Conservation (phyloP, 2,888 invertebrate species). For the Pyralis farinalis region DNA sequence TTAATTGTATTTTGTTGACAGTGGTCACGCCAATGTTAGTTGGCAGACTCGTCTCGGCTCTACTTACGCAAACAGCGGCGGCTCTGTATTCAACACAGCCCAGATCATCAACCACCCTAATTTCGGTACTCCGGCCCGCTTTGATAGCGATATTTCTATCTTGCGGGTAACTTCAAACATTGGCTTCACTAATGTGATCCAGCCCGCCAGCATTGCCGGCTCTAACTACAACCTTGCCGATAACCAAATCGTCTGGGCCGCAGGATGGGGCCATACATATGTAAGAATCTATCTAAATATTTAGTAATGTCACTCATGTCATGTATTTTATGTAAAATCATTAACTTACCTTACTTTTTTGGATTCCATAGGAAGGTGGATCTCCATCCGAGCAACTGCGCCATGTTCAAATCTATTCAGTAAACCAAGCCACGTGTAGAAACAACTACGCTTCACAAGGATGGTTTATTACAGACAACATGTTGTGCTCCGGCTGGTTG, state of each 20-base stretch:
- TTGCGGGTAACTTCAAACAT: conserved; percentile 33
- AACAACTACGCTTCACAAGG: conserved; percentile 30
- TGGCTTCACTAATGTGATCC: no score
- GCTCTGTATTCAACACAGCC: conserved; percentile 25
- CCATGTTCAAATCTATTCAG: conserved; percentile 35
- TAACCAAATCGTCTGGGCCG: no score
- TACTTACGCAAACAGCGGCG: conserved; percentile 41
- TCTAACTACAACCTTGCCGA: no score
- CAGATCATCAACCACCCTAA: conserved; percentile 35
- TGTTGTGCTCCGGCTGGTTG: no score
- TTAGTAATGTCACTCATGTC: no score
- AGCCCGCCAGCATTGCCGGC: no score
- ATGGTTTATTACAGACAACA: conserved; percentile 29
- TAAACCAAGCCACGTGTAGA: conserved; percentile 34
- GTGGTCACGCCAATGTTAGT: conserved; percentile 24
- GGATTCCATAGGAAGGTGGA: conserved; percentile 21
- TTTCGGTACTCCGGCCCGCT: conserved; percentile 29
- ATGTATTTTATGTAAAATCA: no score
- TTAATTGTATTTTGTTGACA: conserved; percentile 18
- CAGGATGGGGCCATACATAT: no score
- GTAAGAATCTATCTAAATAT: conserved; percentile 31
- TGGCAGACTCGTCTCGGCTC: conserved; percentile 49
- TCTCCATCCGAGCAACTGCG: conserved; percentile 34
- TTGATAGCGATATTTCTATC: conserved; percentile 48
- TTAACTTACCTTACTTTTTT: no score